phyloP scores from a whole-genome alignment of 2,113 vertebrate genomes.

The Sebastes fasciatus region DNA sequence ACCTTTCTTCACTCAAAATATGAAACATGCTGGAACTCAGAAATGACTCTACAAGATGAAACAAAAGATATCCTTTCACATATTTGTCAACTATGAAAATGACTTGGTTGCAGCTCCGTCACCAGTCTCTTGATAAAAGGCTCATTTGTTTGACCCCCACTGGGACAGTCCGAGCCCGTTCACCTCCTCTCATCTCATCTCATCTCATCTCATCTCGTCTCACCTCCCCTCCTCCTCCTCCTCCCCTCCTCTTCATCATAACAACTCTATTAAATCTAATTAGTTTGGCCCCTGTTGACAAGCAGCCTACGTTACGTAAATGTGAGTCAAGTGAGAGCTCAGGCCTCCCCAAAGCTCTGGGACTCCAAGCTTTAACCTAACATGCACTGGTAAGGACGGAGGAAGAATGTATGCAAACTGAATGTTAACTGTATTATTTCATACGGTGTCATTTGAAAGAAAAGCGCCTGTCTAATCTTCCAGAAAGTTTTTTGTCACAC shows the following conservation, averaged over 20 bases:
- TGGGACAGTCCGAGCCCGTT: not conserved
- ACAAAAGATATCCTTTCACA: no score
- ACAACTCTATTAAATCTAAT: constrained; percentile 35
- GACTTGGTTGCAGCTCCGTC: no score
- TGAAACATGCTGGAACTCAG: not conserved
- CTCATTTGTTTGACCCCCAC: constrained; percentile 28
- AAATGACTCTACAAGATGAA: not conserved
- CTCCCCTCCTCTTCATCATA: constrained; percentile 5
- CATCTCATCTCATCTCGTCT: no score
- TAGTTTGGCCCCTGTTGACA: constrained; percentile 20
- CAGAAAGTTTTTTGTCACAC: no score
- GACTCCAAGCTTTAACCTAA: no score
- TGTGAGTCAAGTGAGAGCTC: no score
- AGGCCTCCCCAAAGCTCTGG: not conserved
- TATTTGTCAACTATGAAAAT: not conserved
- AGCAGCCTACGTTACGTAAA: not conserved
- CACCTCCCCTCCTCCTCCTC: not conserved
- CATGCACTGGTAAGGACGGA: no score
- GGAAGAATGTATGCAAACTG: no score
- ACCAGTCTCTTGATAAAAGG: not conserved
- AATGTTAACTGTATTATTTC: no score
- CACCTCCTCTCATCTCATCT: not conserved
- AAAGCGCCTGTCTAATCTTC: no score
- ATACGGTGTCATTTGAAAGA: no score
- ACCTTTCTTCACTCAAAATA: no score